Conservation (phyloP, 2,113 vertebrate genomes). For the Nestor notabilis region DNA sequence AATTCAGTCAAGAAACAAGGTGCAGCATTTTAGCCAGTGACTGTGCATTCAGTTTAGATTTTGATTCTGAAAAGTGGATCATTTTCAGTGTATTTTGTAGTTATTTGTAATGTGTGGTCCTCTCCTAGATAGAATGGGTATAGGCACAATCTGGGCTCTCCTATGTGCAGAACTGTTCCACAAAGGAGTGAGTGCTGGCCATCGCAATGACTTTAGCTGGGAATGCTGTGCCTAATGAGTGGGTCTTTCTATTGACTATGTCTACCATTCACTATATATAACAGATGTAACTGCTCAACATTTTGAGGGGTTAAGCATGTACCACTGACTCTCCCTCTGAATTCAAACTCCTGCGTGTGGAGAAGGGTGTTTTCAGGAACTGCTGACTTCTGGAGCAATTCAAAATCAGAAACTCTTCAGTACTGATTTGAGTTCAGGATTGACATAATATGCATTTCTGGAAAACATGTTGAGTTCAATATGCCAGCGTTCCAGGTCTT, state of each 20-base stretch:
- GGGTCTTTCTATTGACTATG: neutral
- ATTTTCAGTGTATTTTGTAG: neutral
- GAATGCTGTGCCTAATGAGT: neutral
- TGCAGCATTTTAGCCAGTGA: neutral
- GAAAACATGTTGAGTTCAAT: neutral
- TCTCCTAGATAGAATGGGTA: neutral
- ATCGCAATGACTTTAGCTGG: neutral
- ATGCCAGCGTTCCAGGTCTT: fast-evolving
- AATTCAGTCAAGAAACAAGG: neutral
- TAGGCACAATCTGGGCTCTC: neutral
- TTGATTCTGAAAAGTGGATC: neutral
- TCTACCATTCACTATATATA: neutral
- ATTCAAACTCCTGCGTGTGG: neutral
- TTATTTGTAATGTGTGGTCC: neutral
- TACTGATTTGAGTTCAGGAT: neutral
- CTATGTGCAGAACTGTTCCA: neutral
- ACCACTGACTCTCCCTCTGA: neutral
- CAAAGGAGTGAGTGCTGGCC: neutral
- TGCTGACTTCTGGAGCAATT: neutral
- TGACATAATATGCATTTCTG: neutral
- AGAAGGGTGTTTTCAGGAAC: neutral
- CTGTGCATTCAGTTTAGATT: neutral
- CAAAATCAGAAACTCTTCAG: neutral
- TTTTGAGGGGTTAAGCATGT: neutral
- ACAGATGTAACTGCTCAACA: neutral